phyloP scores from a whole-genome alignment of 2,797 vertebrate species.

The Malurus splendens region DNA sequence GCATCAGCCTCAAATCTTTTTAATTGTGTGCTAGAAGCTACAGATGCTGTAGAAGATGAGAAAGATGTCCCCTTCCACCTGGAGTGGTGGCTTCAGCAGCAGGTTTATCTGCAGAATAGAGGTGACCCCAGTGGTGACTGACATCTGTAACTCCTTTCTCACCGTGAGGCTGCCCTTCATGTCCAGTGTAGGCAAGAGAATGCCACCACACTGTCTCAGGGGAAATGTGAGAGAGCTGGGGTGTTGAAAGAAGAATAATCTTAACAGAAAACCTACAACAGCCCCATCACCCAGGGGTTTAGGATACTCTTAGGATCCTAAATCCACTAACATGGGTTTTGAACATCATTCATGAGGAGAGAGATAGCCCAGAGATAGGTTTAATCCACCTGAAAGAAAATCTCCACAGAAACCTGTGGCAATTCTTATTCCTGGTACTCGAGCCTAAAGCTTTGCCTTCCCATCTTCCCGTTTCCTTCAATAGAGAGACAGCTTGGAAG shows the following conservation, averaged over 20 bases:
- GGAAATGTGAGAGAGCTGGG: neutral
- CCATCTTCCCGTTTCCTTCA: neutral
- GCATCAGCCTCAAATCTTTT: neutral
- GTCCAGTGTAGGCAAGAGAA: accelerated
- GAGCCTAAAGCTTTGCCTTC: neutral
- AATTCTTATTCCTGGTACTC: neutral
- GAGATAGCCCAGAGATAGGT: neutral
- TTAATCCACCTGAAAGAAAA: neutral
- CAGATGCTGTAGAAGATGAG: neutral
- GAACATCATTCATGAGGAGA: neutral
- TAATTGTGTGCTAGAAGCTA: neutral
- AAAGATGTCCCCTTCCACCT: neutral
- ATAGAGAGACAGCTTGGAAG: neutral
- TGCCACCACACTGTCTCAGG: accelerated
- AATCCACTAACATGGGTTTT: neutral
- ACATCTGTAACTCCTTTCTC: neutral
- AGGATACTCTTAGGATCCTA: neutral
- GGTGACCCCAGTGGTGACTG: neutral
- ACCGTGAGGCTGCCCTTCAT: neutral
- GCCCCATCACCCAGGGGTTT: neutral
- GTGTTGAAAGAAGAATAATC: neutral
- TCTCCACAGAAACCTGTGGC: accelerated
- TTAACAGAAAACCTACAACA: neutral
- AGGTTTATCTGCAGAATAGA: neutral
- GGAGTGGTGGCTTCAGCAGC: neutral